Conservation (phyloP, 2,797 vertebrate species). For the Chanos chanos region DNA sequence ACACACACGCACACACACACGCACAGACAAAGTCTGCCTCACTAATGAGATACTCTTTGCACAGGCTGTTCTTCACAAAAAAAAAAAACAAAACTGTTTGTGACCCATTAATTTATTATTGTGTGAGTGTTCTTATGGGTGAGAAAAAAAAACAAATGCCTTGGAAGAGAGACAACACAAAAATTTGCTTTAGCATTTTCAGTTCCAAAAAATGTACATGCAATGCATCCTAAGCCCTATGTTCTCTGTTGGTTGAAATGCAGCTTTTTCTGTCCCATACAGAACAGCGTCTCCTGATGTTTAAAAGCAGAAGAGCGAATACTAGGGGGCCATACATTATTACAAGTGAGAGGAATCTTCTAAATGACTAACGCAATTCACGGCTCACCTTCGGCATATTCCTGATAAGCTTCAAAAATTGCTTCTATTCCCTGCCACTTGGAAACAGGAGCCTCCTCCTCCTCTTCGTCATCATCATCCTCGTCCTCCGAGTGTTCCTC, state of each 20-base stretch:
- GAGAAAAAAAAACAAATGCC: neutral
- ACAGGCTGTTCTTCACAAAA: neutral
- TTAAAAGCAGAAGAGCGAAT: neutral
- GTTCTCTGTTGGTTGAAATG: too few relatives aligned
- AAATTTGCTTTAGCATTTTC: neutral
- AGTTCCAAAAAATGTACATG: neutral
- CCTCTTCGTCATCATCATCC: slow-evolving; percentile 73
- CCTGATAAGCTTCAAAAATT: slow-evolving; percentile 96
- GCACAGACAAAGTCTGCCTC: too few relatives aligned
- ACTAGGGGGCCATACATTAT: too few relatives aligned
- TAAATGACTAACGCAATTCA: neutral
- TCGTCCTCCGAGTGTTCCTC: slow-evolving; percentile 73
- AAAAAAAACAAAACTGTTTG: neutral
- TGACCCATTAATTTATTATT: neutral
- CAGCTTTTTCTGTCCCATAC: too few relatives aligned
- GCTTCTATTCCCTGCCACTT: slow-evolving; percentile 97
- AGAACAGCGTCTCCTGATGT: slow-evolving; percentile 14
- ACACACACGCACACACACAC: neutral
- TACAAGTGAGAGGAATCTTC: too few relatives aligned
- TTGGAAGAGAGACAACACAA: neutral
- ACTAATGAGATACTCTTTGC: slow-evolving; percentile 1
- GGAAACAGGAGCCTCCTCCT: slow-evolving; percentile 70
- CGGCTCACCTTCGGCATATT: slow-evolving; percentile 87
- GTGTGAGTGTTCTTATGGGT: too few relatives aligned
- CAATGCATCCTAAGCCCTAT: too few relatives aligned